Percentiles rank a stretch among this genome's conserved stretches.
Conservation (phyloP, 2,888 invertebrate species). For the Cheiracanthium punctorium region DNA sequence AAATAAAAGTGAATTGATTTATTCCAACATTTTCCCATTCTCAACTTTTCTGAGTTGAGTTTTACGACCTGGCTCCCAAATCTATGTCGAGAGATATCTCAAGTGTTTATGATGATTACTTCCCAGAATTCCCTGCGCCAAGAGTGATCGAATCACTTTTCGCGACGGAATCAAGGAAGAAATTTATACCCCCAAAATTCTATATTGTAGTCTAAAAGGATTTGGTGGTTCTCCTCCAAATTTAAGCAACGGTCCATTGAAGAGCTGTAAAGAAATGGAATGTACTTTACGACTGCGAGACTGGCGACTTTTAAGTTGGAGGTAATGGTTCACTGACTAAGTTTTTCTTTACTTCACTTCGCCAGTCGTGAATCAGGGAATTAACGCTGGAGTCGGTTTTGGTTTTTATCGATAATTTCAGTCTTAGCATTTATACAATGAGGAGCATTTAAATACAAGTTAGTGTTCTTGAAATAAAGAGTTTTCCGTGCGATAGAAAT, state of each 20-base stretch:
- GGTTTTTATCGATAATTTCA: too few relatives aligned
- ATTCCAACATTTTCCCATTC: not conserved
- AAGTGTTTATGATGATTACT: conserved; percentile 67
- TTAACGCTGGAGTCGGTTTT: too few relatives aligned
- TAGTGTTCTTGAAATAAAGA: too few relatives aligned
- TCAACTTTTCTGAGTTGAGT: conserved; percentile 13
- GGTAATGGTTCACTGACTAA: too few relatives aligned
- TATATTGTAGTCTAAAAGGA: not conserved
- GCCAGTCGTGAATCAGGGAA: too few relatives aligned
- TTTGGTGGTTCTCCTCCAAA: not conserved
- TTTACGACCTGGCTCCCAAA: conserved; percentile 23
- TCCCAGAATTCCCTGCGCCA: conserved; percentile 40
- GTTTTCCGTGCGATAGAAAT: too few relatives aligned
- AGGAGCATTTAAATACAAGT: too few relatives aligned
- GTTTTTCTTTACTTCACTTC: too few relatives aligned
- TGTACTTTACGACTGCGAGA: not conserved
- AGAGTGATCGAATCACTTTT: conserved; percentile 20
- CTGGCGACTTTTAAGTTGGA: not conserved
- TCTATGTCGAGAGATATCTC: conserved; percentile 33
- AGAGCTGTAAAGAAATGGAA: not conserved
- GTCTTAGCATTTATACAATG: too few relatives aligned
- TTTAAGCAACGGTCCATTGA: not conserved
- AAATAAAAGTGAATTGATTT: not conserved
- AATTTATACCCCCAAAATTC: not conserved
- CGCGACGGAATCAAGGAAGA: not conserved